Evolutionary conservation across 2,797 vertebrate species (phyloP), one percentile per base, ranked within the genome.

Genomic region (Intellagama lesueurii): DNA sequence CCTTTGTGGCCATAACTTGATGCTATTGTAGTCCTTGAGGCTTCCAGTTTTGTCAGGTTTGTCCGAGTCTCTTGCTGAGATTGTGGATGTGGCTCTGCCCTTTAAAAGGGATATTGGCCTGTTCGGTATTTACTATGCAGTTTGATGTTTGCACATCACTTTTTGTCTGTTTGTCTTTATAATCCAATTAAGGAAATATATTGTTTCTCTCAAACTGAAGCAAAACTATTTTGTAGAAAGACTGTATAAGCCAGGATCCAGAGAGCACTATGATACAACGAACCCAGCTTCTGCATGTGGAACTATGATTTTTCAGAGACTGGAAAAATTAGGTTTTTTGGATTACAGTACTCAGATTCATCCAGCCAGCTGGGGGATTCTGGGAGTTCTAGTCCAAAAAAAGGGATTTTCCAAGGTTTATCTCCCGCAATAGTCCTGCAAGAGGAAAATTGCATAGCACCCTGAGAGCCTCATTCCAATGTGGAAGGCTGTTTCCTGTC

Each of bases 111-210:
- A 81, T 89, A 78, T 94, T 94, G 95, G 97, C 96, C 96, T 98
- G 97, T 96, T 98, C 96, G 96, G 96, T 96, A 97, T 97, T 96
- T 97, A 98, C 98, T 99, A 98, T 99, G 98, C 98, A 98, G 97
- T 98, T 96, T 91, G 96, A 98, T 96, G 96, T 97, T 97, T 98
- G 97, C 97, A 97, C 96, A 96, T 97, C 94, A 93, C 89, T 56
- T 92, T 94, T 84, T 81, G 76, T 92, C 90, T 86, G 86, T 93
- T 92, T 94, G 86, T 92, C 85, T 81, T 92, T 92, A 92, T 83
- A 85, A 77, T 90, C 91, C 78, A 93, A 26, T 79, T 87, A 91
- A 90, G 90, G 94, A 95, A 89, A 94, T 90, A 89, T 69, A 94
- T 92, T 90, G 94, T 93, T 86, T 90, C 64, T 90, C 68, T 73